Evolutionary conservation across 1,140 invertebrate genomes (phyloP).

Genomic region (Luehdorfia chinensis): DNA sequence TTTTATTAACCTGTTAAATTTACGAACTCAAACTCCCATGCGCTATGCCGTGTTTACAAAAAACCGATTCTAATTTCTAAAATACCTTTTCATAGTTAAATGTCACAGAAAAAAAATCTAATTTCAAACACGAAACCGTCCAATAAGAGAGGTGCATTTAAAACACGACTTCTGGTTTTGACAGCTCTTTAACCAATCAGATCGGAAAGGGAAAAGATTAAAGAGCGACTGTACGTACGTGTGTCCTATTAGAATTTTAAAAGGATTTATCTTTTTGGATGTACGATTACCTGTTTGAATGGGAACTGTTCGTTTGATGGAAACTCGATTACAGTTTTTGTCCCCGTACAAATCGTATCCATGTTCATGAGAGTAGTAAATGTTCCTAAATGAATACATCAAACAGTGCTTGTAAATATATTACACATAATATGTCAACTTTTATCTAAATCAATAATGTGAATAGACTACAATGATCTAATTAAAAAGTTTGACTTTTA

Average conservation of each 20-base stretch:
- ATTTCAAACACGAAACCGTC: constrained; percentile 41
- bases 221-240: constrained; percentile 28
- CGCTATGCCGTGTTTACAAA: neutral
- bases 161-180: constrained; percentile 56
- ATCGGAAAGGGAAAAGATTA: constrained; percentile 50
- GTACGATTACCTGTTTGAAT: constrained; percentile 10
- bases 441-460: too few relatives aligned
- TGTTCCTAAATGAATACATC: too few relatives aligned
- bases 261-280: constrained; percentile 41
- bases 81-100: constrained; percentile 35
- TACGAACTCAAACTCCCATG: too few relatives aligned
- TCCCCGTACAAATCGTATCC: too few relatives aligned
- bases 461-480: too few relatives aligned
- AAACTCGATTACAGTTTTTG: neutral
- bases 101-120: constrained; percentile 34
- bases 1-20: too few relatives aligned
- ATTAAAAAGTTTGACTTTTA: too few relatives aligned
- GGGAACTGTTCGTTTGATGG: neutral
- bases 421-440: too few relatives aligned
- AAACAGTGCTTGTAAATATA: too few relatives aligned
- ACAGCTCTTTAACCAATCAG: constrained; percentile 61
- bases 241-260: constrained; percentile 56
- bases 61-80: constrained; percentile 30
- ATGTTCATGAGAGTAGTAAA: too few relatives aligned
- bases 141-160: constrained; percentile 57